Percentiles rank a stretch among this genome's conserved stretches.
phyloP scores from a whole-genome alignment of 2,888 invertebrate genomes.

The Seladonia tumulorum region DNA sequence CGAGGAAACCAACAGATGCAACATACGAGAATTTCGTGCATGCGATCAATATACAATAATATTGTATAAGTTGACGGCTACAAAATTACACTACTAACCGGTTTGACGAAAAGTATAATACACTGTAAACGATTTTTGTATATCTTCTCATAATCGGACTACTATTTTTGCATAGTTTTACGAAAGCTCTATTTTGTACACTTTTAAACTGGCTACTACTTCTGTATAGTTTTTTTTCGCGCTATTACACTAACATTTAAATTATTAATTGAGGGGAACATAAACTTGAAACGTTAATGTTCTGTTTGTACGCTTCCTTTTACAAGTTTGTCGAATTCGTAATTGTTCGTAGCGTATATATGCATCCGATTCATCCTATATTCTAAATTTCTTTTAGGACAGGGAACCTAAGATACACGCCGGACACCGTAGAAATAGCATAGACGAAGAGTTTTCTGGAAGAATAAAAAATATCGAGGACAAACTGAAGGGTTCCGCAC shows the following conservation, averaged over 20 bases:
- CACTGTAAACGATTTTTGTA: slow-evolving; percentile 11
- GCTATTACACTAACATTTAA: slow-evolving; percentile 40
- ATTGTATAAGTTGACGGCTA: slow-evolving; percentile 8
- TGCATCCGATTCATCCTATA: slow-evolving; percentile 27
- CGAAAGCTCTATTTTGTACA: neutral
- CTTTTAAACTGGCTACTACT: neutral
- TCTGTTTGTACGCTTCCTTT: slow-evolving; percentile 29
- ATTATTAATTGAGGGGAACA: neutral
- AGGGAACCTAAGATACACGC: slow-evolving; percentile 83
- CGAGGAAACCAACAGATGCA: neutral
- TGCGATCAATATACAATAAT: slow-evolving; percentile 8
- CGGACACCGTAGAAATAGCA: slow-evolving; percentile 80
- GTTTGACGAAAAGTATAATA: neutral
- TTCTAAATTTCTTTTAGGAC: slow-evolving; percentile 78
- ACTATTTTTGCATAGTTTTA: neutral
- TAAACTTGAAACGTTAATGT: slow-evolving; percentile 27
- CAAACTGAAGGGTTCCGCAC: slow-evolving; percentile 88
- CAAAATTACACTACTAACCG: slow-evolving; percentile 38
- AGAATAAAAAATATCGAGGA: slow-evolving; percentile 91
- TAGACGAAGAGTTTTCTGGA: slow-evolving; percentile 87
- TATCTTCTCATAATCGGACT: neutral
- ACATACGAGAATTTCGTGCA: neutral
- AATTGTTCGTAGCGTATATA: neutral
- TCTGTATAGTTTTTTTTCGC: slow-evolving; percentile 18
- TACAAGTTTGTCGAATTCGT: slow-evolving; percentile 39